Percentiles rank a stretch among this genome's conserved stretches.
These are phyloP conservation scores for Brachyistius frenatus DNA, from an alignment of 2,113 vertebrate genomes.

Conservation along the genomic window DNA sequence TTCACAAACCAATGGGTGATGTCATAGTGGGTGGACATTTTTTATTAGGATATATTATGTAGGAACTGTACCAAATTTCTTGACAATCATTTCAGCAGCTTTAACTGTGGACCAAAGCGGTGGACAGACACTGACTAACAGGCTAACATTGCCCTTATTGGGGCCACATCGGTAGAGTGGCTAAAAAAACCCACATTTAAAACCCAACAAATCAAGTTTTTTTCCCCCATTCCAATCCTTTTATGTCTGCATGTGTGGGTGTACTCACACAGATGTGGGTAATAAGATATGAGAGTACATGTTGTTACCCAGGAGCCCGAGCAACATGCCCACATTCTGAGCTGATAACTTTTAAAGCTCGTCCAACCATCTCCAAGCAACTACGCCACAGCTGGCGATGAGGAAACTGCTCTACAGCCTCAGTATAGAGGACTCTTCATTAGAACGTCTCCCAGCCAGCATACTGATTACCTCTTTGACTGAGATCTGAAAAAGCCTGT, in stretches of 20 bases:
- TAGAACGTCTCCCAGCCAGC: conserved; percentile 58
- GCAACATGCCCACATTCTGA: conserved; percentile 38
- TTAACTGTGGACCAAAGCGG: neutral
- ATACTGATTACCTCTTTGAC: conserved; percentile 71
- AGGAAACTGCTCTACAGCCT: conserved; percentile 50
- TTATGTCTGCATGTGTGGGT: conserved; percentile 1
- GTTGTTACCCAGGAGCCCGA: conserved; percentile 21
- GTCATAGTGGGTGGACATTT: too few species aligned
- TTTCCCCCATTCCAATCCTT: neutral
- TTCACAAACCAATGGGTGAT: too few species aligned
- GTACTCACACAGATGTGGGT: neutral
- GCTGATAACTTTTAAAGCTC: conserved; percentile 41
- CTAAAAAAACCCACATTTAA: neutral
- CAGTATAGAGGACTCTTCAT: conserved; percentile 68
- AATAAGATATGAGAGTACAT: neutral
- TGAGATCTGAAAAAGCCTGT: conserved; percentile 63
- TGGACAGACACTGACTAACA: neutral
- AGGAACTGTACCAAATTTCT: neutral
- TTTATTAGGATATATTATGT: neutral
- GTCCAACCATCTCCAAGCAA: conserved; percentile 54
- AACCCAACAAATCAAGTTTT: neutral
- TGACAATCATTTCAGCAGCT: neutral
- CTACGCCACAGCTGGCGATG: conserved; percentile 61
- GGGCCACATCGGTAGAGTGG: neutral
- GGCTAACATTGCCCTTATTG: neutral